phyloP scores from a whole-genome alignment of 2,113 vertebrate species.

The Nothoprocta perdicaria region DNA sequence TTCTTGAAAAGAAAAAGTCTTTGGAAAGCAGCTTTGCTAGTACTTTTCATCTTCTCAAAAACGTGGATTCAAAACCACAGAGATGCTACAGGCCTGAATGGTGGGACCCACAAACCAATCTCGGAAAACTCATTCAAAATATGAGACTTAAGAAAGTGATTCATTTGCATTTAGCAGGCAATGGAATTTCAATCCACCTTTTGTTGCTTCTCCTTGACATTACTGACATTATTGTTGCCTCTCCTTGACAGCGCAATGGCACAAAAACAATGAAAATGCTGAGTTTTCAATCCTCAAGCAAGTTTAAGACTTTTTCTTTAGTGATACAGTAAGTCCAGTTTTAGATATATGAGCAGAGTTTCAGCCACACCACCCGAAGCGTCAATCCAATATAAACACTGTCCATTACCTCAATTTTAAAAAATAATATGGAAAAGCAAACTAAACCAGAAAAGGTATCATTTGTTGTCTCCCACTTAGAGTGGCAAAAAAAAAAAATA shows the following conservation, averaged over 20 bases:
- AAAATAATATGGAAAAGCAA: not conserved
- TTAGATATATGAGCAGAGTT: not conserved
- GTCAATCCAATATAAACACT: not conserved
- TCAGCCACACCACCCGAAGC: not conserved
- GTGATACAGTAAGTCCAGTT: not conserved
- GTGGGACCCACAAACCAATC: not conserved
- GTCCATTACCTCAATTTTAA: not conserved
- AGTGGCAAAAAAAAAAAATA: not conserved
- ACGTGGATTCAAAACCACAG: not conserved
- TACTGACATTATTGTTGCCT: not conserved
- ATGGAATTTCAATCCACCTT: not conserved
- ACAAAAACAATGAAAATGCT: not conserved
- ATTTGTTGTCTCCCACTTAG: not conserved
- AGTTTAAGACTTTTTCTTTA: not conserved
- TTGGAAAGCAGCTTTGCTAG: not conserved
- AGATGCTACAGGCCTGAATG: not conserved
- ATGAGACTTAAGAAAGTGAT: not conserved
- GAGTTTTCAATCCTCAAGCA: not conserved
- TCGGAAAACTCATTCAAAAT: not conserved
- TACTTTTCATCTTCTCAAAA: conserved; percentile 4
- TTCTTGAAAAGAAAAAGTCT: not conserved
- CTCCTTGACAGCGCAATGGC: not conserved
- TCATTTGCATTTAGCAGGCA: not conserved
- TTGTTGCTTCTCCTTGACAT: not conserved
- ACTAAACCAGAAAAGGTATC: not conserved